A percentile compares a stretch with the other conserved stretches of the same genome.
Evolutionary conservation across 2,888 invertebrate species (phyloP).

Genomic region (Pyrrhia umbra): DNA sequence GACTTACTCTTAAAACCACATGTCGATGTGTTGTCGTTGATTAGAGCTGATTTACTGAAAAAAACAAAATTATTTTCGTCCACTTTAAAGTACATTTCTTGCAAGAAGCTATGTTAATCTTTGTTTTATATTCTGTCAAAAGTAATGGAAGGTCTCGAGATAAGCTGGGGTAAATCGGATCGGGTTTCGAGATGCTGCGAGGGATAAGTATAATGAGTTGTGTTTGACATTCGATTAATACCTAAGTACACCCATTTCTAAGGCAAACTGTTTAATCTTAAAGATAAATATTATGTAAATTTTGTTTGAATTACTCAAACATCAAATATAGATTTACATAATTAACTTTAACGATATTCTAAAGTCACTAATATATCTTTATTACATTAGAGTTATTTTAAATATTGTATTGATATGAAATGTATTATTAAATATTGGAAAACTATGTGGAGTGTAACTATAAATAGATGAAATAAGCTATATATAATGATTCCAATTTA

Average conservation of each 20-base stretch:
- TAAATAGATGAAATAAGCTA: too few relatives aligned
- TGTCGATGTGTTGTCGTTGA: conserved; percentile 23
- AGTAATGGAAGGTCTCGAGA: conserved; percentile 29
- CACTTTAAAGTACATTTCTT: conserved; percentile 6
- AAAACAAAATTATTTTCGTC: not conserved
- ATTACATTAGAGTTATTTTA: too few relatives aligned
- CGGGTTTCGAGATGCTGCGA: conserved; percentile 8
- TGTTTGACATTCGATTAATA: conserved; percentile 41
- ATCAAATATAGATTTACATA: conserved; percentile 1
- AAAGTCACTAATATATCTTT: too few relatives aligned
- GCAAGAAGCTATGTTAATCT: conserved; percentile 25
- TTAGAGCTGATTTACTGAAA: conserved; percentile 8
- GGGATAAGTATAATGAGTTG: conserved; percentile 19
- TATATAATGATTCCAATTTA: too few relatives aligned
- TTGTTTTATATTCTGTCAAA: conserved; percentile 30
- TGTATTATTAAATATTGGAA: too few relatives aligned
- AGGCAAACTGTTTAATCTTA: not conserved
- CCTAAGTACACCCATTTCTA: conserved; percentile 1
- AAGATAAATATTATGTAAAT: conserved; percentile 8
- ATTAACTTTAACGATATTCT: not conserved
- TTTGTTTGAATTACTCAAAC: not conserved
- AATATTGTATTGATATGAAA: too few relatives aligned
- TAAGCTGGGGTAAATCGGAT: conserved; percentile 35
- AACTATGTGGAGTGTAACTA: too few relatives aligned
- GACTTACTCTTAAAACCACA: conserved; percentile 22